Evolutionary conservation across 2,113 vertebrate species (phyloP), one percentile per base, ranked within the genome.

Genomic region (Mandrillus leucophaeus): DNA sequence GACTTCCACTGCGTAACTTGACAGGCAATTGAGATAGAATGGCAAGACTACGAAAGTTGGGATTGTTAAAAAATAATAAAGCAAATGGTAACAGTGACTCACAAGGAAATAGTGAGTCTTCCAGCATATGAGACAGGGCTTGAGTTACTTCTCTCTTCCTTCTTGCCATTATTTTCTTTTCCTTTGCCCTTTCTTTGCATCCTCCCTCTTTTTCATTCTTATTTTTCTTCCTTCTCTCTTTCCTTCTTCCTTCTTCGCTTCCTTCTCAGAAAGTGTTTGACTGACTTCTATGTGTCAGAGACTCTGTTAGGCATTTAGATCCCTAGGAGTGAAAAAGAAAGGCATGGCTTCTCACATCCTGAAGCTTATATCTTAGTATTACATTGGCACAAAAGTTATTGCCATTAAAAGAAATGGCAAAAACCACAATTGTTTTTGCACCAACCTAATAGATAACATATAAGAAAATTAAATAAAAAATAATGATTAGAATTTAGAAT

Each of bases 61-160:
- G 16, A 12, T 59, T 73, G 25, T 73, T 90, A 18, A 64, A 25
- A 82, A 57, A 17, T 13, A n/a, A 61, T 30, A 22, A 52, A 68
- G 80, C 22, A 45, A 7, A 20, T 52, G 30, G 2, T 70, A 66
- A 35, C 14, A 7, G 13, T 59, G 17, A 23, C 57, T n/a, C 11
- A 1, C 6, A 55, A 61, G 6, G n/a, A 45, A 40, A 55, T 1
- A 61, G 27, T 35, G 18, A 35, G 10, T 68, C 20, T 55, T 35
- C n/a, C 5, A 18, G 16, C 5, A 4, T 0, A 1, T 25, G 73
- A 35, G 10, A 6, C 18, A 55, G 25, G 25, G 1, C 16, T 68
- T 32, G 4, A 52, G 1, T 17, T 25, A 35, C 5, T 55, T 12
- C 5, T 16, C 4, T 4, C 20, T 27, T 72, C 18, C 16, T 4